These are phyloP conservation scores for Deilephila elpenor DNA, from an alignment of 2,888 invertebrate species.

Conservation along the genomic window DNA sequence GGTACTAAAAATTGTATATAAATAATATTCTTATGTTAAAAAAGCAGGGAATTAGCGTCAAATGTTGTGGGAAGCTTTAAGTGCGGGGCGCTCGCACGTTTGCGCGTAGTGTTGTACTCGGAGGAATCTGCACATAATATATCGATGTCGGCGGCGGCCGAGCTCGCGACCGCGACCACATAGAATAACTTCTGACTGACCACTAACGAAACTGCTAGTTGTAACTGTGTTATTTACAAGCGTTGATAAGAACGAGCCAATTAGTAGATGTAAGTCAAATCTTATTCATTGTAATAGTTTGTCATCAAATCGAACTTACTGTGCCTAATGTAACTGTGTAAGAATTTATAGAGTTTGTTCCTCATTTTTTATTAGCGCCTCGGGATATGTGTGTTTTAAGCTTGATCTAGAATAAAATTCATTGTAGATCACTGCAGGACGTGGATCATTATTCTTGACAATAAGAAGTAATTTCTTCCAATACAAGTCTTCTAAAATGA, in stretches of 20 bases:
- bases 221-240: conserved; percentile 6
- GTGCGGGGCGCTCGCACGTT: conserved; percentile 16
- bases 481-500: conserved; percentile 7
- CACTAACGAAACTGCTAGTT: conserved; percentile 11
- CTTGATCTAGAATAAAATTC: background rate
- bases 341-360: conserved; percentile 1
- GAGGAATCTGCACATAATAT: conserved; percentile 24
- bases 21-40: conserved; percentile 50
- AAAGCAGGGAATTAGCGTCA: conserved; percentile 55
- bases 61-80: conserved; percentile 61
- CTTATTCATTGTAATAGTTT: background rate
- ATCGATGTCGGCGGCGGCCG: conserved; percentile 9
- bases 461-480: conserved; percentile 8
- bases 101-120: conserved; percentile 26
- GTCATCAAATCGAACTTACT: conserved; percentile 10
- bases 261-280: conserved; percentile 20
- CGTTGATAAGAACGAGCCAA: conserved; percentile 12
- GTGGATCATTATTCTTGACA: background rate
- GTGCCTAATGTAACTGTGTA: conserved; percentile 9
- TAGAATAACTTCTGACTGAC: conserved; percentile 12
- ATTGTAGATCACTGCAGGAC: background rate
- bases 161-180: background rate
- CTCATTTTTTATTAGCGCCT: background rate
- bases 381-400: background rate
- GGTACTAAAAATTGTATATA: conserved; percentile 48